A percentile compares a stretch with the other conserved stretches of the same genome.
Evolutionary conservation across 2,797 vertebrate genomes (phyloP).

Genomic region (Coracias cyanogaster): DNA sequence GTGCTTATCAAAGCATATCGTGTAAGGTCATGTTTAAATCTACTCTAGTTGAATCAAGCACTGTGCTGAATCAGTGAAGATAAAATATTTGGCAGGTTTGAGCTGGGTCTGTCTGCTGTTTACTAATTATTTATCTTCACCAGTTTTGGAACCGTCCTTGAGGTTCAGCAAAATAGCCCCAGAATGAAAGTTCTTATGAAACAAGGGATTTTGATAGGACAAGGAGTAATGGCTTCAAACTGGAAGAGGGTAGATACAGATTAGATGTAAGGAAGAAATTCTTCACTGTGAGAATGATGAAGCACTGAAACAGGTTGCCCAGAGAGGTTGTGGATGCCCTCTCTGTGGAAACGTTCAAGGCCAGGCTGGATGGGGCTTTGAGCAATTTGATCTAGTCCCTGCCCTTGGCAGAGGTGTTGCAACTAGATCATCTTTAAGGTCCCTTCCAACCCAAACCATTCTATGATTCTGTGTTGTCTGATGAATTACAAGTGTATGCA

Average conservation of each 20-base stretch:
- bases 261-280: not conserved
- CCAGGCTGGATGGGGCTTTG: not conserved
- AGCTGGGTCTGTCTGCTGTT: not conserved
- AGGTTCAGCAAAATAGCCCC: not conserved
- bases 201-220: not conserved
- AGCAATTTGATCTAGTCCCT: not conserved
- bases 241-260: not conserved
- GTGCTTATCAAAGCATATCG: not conserved
- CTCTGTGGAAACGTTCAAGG: not conserved
- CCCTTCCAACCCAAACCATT: too few relatives aligned
- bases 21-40: not conserved
- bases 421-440: not conserved
- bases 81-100: not conserved
- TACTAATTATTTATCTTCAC: not conserved
- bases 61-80: not conserved
- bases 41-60: not conserved
- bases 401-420: not conserved
- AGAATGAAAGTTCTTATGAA: not conserved
- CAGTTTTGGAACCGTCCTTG: not conserved
- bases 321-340: not conserved
- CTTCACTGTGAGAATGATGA: not conserved
- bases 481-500: not conserved
- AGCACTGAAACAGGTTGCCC: not conserved
- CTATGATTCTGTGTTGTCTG: not conserved
- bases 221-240: not conserved